A percentile compares a stretch with the other conserved stretches of the same genome.
phyloP scores from a whole-genome alignment of 2,888 invertebrate genomes.

The Priocnemis perturbator region DNA sequence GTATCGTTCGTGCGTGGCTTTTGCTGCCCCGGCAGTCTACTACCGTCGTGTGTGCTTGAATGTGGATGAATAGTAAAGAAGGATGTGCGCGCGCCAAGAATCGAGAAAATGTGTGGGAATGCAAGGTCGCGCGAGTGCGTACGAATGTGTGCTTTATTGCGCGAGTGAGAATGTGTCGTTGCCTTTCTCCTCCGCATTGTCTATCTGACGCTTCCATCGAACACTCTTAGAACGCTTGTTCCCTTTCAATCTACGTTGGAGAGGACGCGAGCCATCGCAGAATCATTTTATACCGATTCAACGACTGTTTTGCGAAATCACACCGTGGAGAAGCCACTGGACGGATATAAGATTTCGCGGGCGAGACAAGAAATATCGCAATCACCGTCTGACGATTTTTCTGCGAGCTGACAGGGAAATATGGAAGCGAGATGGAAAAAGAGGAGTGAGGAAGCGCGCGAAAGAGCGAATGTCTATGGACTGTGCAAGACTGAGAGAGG shows the following conservation, averaged over 20 bases:
- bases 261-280: too few species aligned
- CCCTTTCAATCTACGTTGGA: too few species aligned
- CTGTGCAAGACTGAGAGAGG: slow-evolving; percentile 71
- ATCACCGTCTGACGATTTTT: not conserved
- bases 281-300: too few species aligned
- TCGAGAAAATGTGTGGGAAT: not conserved
- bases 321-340: not conserved
- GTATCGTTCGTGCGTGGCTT: slow-evolving; percentile 64
- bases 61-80: slow-evolving; percentile 24
- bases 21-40: slow-evolving; percentile 66
- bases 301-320: not conserved
- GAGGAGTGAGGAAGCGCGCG: slow-evolving; percentile 17
- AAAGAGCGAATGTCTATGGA: slow-evolving; percentile 61
- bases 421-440: slow-evolving; percentile 13
- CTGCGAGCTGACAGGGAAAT: not conserved
- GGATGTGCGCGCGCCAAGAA: slow-evolving; percentile 26
- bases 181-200: slow-evolving; percentile 28
- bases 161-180: slow-evolving; percentile 32
- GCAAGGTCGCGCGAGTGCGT: slow-evolving; percentile 32
- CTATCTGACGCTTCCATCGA: slow-evolving; percentile 10
- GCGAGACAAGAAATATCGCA: not conserved
- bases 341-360: not conserved
- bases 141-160: slow-evolving; percentile 38
- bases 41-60: slow-evolving; percentile 54
- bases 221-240: slow-evolving; percentile 3